Evolutionary conservation across 1,140 invertebrate species (phyloP).

Genomic region (Diabrotica undecimpunctata): DNA sequence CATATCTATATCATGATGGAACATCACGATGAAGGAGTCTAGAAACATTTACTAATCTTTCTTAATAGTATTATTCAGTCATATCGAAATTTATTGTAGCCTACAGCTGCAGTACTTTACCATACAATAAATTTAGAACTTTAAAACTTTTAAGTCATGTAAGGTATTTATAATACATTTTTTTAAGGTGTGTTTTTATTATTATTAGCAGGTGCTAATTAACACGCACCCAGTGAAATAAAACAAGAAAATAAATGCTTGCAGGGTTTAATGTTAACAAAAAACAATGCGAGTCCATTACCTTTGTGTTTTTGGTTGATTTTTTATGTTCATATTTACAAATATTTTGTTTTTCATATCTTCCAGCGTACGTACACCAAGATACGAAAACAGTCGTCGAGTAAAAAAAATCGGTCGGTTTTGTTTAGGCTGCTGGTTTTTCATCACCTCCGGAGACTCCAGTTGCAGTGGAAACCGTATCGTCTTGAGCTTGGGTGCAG

Average conservation of each 20-base stretch:
- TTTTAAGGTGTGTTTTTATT: no score
- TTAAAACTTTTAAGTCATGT: no score
- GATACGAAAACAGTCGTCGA: slow-evolving; percentile 1
- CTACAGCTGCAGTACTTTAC: no score
- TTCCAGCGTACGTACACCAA: slow-evolving; percentile 17
- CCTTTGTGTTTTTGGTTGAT: background rate
- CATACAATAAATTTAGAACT: no score
- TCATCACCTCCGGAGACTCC: slow-evolving; percentile 50
- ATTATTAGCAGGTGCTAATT: no score
- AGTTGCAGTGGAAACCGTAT: slow-evolving; percentile 55
- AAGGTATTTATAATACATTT: no score
- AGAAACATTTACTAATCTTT: no score
- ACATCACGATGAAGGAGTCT: no score
- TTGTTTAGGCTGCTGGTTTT: slow-evolving; percentile 33
- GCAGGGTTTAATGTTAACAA: slow-evolving; percentile 20
- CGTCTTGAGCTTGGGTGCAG: slow-evolving; percentile 54
- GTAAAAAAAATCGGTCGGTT: slow-evolving; percentile 2
- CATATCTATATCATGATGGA: no score
- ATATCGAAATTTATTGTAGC: no score
- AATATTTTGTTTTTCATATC: slow-evolving; percentile 5
- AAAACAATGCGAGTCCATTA: slow-evolving; percentile 2
- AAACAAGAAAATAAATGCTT: background rate
- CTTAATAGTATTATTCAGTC: no score
- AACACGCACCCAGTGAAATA: no score
- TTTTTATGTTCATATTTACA: slow-evolving; percentile 4